Evolutionary conservation across 2,797 vertebrate species (phyloP), one percentile per base, ranked within the genome.

Genomic region (Sorex maritimensis): DNA sequence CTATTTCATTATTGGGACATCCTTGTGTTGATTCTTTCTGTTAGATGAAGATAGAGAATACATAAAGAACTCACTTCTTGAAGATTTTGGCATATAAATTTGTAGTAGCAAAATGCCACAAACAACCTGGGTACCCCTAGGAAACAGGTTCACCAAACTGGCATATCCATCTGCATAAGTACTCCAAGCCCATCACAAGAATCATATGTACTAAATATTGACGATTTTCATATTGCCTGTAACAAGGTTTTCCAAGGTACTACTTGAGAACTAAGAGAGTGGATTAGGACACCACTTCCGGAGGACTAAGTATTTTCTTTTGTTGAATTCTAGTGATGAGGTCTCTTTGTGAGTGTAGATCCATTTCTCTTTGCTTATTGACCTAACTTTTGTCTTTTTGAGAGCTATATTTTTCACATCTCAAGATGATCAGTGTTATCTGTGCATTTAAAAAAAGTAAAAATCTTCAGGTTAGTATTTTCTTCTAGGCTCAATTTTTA

Each of bases 111-210:
- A 7, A 13, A n/a, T 46, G 58, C 58, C 15, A 15, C 6, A 61
- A 6, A 23, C 58, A 34, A 58, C 4, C 1, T 10, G 15, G 4
- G 49, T 23, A 12, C 1, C 9, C 52, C 21, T 1, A 0, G 4
- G 41, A 10, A 74, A 44, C 15, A 49, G n/a, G n/a, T 21, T 84
- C 49, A 24, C 6, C 15, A 84, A 63, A 79, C 19, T 7, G 68
- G 9, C 13, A 8, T 6, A 30, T 21, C 26, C 44, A 30, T 77
- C 4, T n/a, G 44, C 69, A 0, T 0, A 58, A 58, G 71, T 74
- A 46, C 12, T 78, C n/a, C 2, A 2, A 24, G 78, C 10, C 24
- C 34, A 30, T 34, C 46, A 69, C 38, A n/a, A 88, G 73, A 88
- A 74, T 65, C 28, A 0, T 23, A 8, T 46, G 6, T 23, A 5